These are phyloP conservation scores for Serrognathus titanus DNA, from an alignment of 2,888 invertebrate genomes.

Conservation along the genomic window DNA sequence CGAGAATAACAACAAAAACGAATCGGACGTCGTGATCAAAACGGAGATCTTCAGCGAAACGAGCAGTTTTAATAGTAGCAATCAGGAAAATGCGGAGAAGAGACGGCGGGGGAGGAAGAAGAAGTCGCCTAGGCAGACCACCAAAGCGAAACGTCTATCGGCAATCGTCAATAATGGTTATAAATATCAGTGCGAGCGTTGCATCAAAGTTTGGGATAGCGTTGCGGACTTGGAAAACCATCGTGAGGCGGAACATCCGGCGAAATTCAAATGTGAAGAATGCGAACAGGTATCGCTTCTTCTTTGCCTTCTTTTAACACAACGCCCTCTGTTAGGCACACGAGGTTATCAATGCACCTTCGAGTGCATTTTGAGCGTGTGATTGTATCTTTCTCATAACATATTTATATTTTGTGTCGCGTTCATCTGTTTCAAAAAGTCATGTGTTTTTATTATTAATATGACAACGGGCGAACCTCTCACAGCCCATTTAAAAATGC, in stretches of 20 bases:
- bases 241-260: conserved; percentile 44
- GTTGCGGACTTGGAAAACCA: conserved; percentile 42
- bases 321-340: too few species aligned
- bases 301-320: too few species aligned
- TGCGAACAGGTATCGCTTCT: conserved; percentile 42
- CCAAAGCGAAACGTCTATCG: conserved; percentile 27
- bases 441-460: too few species aligned
- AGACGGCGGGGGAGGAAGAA: conserved; percentile 43
- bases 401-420: too few species aligned
- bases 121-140: conserved; percentile 35
- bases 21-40: conserved; percentile 19
- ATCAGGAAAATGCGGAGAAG: conserved; percentile 29
- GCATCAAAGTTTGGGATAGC: conserved; percentile 39
- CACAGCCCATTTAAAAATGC: too few species aligned
- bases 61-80: conserved; percentile 13
- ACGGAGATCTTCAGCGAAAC: conserved; percentile 26
- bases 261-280: conserved; percentile 47
- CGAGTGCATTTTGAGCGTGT: too few species aligned
- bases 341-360: too few species aligned
- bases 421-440: too few species aligned
- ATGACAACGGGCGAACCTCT: too few species aligned
- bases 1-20: conserved; percentile 16
- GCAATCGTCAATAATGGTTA: conserved; percentile 36
- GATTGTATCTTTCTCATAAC: too few species aligned
- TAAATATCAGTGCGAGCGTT: conserved; percentile 48